phyloP scores from a whole-genome alignment of 2,888 invertebrate species.

The Oxyscelio sp. region DNA sequence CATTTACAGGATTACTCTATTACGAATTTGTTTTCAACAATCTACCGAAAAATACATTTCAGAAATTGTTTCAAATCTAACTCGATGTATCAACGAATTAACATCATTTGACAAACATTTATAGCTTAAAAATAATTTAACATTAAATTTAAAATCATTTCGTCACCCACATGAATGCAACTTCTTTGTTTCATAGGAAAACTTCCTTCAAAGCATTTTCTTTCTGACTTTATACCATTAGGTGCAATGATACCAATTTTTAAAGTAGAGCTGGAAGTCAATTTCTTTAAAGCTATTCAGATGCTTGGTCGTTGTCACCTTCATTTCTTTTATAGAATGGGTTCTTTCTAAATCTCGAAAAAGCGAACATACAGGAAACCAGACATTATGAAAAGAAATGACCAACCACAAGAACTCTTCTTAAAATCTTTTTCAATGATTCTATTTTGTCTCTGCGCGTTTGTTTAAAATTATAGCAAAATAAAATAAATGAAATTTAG shows the following conservation, averaged over 20 bases:
- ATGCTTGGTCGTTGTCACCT: constrained; percentile 46
- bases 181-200: constrained; percentile 1
- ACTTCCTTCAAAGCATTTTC: constrained; percentile 11
- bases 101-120: too few species aligned
- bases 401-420: constrained; percentile 12
- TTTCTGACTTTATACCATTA: constrained; percentile 27
- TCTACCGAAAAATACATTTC: background rate
- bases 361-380: constrained; percentile 23
- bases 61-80: too few species aligned
- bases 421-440: constrained; percentile 17
- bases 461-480: background rate
- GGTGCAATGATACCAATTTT: constrained; percentile 48
- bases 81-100: too few species aligned
- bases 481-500: too few species aligned
- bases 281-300: constrained; percentile 44
- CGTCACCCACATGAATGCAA: too few species aligned
- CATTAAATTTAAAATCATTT: too few species aligned
- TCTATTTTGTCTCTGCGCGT: background rate
- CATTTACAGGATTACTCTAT: constrained; percentile 13
- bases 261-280: constrained; percentile 40
- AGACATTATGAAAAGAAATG: constrained; percentile 34
- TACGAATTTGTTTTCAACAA: constrained; percentile 1
- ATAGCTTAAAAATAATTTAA: too few species aligned
- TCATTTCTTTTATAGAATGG: constrained; percentile 34
- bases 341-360: constrained; percentile 28